These are phyloP conservation scores for Istiophorus platypterus DNA, from an alignment of 2,113 vertebrate species.

Conservation along the genomic window DNA sequence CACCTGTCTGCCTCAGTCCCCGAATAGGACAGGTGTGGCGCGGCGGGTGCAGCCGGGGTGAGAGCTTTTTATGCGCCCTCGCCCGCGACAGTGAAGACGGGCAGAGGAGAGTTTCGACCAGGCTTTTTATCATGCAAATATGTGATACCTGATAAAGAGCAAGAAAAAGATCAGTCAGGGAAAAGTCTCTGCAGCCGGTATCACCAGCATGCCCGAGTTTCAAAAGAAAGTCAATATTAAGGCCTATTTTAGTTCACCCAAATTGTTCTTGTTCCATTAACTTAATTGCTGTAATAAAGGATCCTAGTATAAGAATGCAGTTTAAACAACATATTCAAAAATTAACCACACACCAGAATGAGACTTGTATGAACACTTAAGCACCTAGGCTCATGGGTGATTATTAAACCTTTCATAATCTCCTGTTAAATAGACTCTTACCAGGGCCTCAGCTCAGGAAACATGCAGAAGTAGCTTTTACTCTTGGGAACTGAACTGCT, in stretches of 20 bases:
- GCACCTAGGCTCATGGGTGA: neutral
- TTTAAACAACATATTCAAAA: neutral
- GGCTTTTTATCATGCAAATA: conserved; percentile 26
- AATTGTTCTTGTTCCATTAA: too few species aligned
- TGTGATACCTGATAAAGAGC: neutral
- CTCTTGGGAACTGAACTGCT: neutral
- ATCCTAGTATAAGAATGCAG: too few species aligned
- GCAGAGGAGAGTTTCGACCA: conserved; percentile 53
- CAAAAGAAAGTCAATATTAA: neutral
- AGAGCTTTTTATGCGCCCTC: neutral
- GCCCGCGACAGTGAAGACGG: neutral
- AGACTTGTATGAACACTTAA: neutral
- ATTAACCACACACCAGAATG: neutral
- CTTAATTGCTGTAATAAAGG: too few species aligned
- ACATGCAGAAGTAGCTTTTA: neutral
- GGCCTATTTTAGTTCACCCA: neutral
- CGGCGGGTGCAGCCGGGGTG: neutral
- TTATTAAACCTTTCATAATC: neutral
- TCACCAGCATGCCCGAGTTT: neutral
- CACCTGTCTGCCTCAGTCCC: conserved; percentile 13
- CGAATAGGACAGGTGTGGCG: conserved; percentile 63
- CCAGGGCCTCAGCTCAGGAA: neutral
- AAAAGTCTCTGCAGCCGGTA: neutral
- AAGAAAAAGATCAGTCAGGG: too few species aligned
- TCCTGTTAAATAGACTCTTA: neutral